These are phyloP conservation scores for Pyrgus malvae DNA, from an alignment of 2,888 invertebrate species.

Conservation along the genomic window DNA sequence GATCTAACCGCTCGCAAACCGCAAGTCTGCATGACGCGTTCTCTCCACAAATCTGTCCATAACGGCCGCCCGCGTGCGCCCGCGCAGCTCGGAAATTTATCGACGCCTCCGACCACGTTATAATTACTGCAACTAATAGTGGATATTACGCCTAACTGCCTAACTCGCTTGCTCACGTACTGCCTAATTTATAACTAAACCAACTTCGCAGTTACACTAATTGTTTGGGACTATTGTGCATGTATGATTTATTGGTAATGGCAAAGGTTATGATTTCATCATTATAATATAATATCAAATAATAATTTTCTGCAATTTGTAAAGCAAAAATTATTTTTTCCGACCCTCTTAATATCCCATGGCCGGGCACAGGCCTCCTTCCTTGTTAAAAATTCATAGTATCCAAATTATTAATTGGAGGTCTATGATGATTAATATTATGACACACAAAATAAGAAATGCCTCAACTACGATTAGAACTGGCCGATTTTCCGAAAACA, in stretches of 20 bases:
- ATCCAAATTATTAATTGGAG: no score
- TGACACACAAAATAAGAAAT: no score
- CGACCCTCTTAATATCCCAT: no score
- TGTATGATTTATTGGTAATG: neutral
- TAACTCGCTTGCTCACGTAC: conserved; percentile 1
- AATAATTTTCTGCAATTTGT: no score
- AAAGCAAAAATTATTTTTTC: no score
- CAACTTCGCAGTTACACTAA: conserved; percentile 17
- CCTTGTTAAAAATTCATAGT: no score
- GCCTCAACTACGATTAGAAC: no score
- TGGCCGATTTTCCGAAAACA: no score
- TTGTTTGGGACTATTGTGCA: neutral
- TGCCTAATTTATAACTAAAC: conserved; percentile 12
- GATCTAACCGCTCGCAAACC: conserved; percentile 10
- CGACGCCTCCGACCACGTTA: conserved; percentile 23
- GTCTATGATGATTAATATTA: no score
- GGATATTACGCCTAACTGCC: conserved; percentile 18
- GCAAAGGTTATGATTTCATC: no score
- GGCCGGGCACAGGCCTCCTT: no score
- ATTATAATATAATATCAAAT: no score
- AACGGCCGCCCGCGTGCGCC: conserved; percentile 21
- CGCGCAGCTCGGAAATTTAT: conserved; percentile 21
- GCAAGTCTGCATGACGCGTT: neutral
- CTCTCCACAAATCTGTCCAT: neutral
- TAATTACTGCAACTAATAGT: conserved; percentile 21